Conservation (phyloP, 2,888 invertebrate genomes). For the Belgica antarctica region DNA sequence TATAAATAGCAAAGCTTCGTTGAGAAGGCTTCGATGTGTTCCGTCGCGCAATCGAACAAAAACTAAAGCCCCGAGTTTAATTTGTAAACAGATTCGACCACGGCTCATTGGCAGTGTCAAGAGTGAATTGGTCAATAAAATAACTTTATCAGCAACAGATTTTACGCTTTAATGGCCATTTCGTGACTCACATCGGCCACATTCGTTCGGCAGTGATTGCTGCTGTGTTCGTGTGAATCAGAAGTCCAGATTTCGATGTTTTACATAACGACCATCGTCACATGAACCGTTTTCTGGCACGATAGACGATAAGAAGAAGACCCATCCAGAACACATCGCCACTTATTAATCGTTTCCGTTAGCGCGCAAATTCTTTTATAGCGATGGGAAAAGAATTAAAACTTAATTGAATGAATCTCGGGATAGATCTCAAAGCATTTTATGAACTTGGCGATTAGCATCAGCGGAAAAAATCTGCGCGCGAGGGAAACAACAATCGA, state of each 20-base stretch:
- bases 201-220: too few relatives aligned
- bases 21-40: too few relatives aligned
- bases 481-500: not conserved
- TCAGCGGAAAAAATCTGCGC: not conserved
- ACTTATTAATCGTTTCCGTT: slow-evolving; percentile 7
- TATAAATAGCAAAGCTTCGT: too few relatives aligned
- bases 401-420: not conserved
- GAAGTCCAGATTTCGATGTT: too few relatives aligned
- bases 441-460: not conserved
- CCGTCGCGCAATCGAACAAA: not conserved
- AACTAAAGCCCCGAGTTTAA: not conserved
- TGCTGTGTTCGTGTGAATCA: too few relatives aligned
- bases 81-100: not conserved
- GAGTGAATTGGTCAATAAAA: slow-evolving; percentile 15
- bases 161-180: not conserved
- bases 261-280: too few relatives aligned
- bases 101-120: slow-evolving; percentile 24
- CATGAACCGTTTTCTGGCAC: too few relatives aligned
- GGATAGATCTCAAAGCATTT: not conserved
- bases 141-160: slow-evolving; percentile 26
- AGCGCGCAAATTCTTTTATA: not conserved
- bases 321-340: too few relatives aligned
- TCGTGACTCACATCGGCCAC: slow-evolving; percentile 14
- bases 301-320: too few relatives aligned
- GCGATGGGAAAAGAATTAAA: not conserved